A percentile compares a stretch with the other conserved stretches of the same genome.
Evolutionary conservation across 2,888 invertebrate genomes (phyloP).

Genomic region (Ommatoiulus sabulosus): DNA sequence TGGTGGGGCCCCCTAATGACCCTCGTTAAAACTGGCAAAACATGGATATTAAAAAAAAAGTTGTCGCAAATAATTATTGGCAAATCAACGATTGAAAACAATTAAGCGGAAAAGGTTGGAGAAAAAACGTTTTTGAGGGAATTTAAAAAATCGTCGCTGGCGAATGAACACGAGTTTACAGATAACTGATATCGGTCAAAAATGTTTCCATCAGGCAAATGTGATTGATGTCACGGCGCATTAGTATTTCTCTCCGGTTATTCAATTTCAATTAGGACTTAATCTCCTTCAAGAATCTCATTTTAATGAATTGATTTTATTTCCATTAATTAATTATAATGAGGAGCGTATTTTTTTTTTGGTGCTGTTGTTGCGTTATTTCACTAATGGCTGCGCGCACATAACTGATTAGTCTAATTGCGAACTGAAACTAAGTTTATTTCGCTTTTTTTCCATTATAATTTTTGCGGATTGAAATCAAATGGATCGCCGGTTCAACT

Average conservation of each 20-base stretch:
- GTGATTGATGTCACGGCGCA: slow-evolving; percentile 15
- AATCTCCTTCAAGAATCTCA: not conserved
- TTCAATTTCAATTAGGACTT: slow-evolving; percentile 3
- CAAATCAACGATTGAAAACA: not conserved
- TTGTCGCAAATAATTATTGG: slow-evolving; percentile 8
- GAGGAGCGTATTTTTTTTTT: not conserved
- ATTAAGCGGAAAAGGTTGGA: not conserved
- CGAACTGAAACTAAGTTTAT: not conserved
- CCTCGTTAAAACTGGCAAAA: slow-evolving; percentile 12
- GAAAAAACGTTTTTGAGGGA: not conserved
- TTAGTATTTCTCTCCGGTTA: slow-evolving; percentile 15
- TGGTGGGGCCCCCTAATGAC: not conserved
- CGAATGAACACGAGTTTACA: not conserved
- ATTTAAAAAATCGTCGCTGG: not conserved
- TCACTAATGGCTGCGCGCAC: not conserved
- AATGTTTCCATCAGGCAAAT: not conserved
- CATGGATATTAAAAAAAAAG: not conserved
- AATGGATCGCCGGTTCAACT: not conserved
- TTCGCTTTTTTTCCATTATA: not conserved
- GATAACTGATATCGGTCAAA: slow-evolving; percentile 40
- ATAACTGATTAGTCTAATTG: not conserved
- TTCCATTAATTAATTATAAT: slow-evolving; percentile 43
- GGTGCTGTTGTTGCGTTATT: not conserved
- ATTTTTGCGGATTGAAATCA: not conserved
- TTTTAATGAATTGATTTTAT: slow-evolving; percentile 43